Evolutionary conservation across 2,888 invertebrate species (phyloP), one percentile per base, ranked within the genome.

Genomic region (Andrena bucephala): DNA sequence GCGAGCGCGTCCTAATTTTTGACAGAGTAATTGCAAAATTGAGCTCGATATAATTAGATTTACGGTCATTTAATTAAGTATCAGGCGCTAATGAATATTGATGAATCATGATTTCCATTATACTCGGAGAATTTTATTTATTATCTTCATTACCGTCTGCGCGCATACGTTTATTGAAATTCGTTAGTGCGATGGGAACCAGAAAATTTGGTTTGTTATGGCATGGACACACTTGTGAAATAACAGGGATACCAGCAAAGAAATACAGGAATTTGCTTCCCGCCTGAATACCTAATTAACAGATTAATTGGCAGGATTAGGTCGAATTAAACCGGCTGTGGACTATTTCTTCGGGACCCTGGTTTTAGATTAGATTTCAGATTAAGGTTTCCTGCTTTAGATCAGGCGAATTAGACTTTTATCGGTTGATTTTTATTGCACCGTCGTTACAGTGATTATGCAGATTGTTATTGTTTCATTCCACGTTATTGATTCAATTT

Each of bases 231-330:
- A 3, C n/a, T 16, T 31, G n/a, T 60, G 16, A 60, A n/a, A 27
- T 27, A 31, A 13, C 20, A 10, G 16, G 24, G 13, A 48, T 20
- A 50, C 29, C 31, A 2, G 8, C 7, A 10, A 13, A 13, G 48
- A 60, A 48, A 20, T 16, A 3, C 1, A 7, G 7, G 6, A 31
- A 57, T 59, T 42, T 10, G 20, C 20, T 20, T 29, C 48, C n/a
- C 27, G 7, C 1, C 29, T 16, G 60, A 70, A 70, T 60, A 16
- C 33, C 10, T 31, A 60, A 60, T 60, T 31, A 60, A 24, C 31
- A 48, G 70, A 50, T 48, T 71, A 71, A 71, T 60, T 71, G 16
- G 16, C 4, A n/a, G 70, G 60, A 60, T 70, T 70, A 60, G n/a
- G 42, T 48, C 31, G 52, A 50, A 13, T 36, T 57, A 69, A 48